phyloP scores from a whole-genome alignment of 2,888 invertebrate genomes.

The Drosophila neonasuta region DNA sequence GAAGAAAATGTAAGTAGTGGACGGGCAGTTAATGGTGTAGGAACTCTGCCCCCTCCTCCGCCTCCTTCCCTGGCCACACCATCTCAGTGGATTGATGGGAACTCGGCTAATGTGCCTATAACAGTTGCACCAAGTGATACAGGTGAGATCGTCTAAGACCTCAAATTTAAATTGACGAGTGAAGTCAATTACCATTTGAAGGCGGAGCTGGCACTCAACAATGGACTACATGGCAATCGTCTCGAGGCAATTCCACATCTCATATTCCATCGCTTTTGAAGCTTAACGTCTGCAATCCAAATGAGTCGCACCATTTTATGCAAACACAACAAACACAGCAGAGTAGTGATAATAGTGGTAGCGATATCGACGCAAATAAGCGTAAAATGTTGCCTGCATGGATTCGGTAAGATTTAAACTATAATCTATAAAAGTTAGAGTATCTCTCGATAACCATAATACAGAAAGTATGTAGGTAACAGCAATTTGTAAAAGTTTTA shows the following conservation, averaged over 20 bases:
- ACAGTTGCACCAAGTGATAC: conserved; percentile 21
- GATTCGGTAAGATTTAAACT: conserved; percentile 90
- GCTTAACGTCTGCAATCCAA: conserved; percentile 77
- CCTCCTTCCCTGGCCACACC: conserved; percentile 65
- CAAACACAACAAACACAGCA: conserved; percentile 33
- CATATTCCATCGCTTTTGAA: conserved; percentile 79
- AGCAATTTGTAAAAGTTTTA: too few species aligned
- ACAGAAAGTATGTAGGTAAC: too few species aligned
- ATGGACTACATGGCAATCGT: conserved; percentile 59
- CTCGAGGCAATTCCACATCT: conserved; percentile 59
- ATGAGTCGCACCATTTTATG: conserved; percentile 53
- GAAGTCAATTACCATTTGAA: not conserved
- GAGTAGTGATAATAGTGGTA: conserved; percentile 29
- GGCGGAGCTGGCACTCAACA: conserved; percentile 41
- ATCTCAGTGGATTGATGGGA: conserved; percentile 55
- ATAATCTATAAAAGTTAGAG: not conserved
- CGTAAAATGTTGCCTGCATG: conserved; percentile 96
- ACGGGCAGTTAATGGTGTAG: conserved; percentile 24
- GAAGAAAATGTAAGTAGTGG: conserved; percentile 81
- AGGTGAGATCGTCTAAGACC: conserved; percentile 31
- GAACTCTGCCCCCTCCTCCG: conserved; percentile 41
- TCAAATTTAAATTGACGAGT: not conserved
- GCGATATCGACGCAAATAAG: conserved; percentile 90
- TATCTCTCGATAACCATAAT: too few species aligned
- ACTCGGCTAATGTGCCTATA: conserved; percentile 14